Evolutionary conservation across 2,113 vertebrate species (phyloP).

Genomic region (Formicarius rufipectus): DNA sequence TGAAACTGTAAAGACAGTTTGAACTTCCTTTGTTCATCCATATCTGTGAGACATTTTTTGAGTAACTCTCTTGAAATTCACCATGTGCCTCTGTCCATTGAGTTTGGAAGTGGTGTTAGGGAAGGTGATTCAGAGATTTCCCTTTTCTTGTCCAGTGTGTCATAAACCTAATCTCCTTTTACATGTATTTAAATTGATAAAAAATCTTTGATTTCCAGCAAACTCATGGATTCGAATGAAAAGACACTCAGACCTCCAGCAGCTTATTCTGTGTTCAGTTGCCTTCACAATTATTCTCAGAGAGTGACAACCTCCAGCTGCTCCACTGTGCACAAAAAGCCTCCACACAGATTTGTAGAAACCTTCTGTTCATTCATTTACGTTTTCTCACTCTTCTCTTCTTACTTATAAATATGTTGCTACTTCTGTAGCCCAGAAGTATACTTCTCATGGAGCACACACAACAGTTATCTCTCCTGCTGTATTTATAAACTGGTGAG

Average conservation of each 20-base stretch:
- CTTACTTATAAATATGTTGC: not conserved
- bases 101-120: accelerated
- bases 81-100: accelerated
- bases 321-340: not conserved
- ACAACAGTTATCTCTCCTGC: not conserved
- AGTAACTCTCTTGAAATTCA: not conserved
- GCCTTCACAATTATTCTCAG: not conserved
- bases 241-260: not conserved
- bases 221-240: not conserved
- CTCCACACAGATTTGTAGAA: not conserved
- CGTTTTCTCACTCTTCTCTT: not conserved
- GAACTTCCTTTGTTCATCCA: not conserved
- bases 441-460: not conserved
- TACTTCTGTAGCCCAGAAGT: not conserved
- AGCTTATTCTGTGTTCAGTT: not conserved
- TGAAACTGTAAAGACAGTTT: not conserved
- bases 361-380: not conserved
- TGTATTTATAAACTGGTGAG: slow-evolving; percentile 4
- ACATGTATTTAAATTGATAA: not conserved
- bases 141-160: not conserved
- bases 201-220: not conserved
- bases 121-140: not conserved
- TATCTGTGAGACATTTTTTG: not conserved
- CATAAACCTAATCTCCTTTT: not conserved
- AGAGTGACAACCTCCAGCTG: not conserved